A percentile compares a stretch with the other conserved stretches of the same genome.
These are phyloP conservation scores for Quadroppia sp. DNA, from an alignment of 2,888 invertebrate genomes.

Conservation along the genomic window DNA sequence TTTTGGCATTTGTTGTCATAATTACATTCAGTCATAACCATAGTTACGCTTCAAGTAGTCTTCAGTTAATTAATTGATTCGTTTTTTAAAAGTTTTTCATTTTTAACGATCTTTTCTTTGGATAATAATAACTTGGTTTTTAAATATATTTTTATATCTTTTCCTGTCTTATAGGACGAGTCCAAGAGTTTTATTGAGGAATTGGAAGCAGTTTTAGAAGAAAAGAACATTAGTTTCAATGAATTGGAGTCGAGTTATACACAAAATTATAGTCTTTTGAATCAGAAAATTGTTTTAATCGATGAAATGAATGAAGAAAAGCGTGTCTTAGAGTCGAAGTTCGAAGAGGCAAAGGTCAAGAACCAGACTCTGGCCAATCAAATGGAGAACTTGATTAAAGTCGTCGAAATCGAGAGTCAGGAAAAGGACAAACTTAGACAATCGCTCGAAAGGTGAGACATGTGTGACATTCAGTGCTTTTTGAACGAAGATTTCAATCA, in stretches of 20 bases:
- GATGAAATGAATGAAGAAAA: slow-evolving; percentile 1
- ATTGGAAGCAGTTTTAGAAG: neutral
- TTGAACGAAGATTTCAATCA: too few relatives aligned
- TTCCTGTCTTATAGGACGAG: neutral
- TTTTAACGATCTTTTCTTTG: too few relatives aligned
- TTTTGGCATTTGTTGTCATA: too few relatives aligned
- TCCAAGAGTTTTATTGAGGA: neutral
- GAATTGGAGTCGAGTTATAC: neutral
- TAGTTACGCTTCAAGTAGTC: neutral
- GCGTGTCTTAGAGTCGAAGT: neutral
- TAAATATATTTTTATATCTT: neutral
- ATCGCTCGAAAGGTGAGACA: neutral
- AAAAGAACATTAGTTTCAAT: neutral
- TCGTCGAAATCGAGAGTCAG: neutral
- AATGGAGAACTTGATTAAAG: slow-evolving; percentile 12
- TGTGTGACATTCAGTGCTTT: too few relatives aligned
- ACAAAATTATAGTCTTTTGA: neutral
- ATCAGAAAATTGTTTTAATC: slow-evolving; percentile 2
- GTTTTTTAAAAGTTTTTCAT: too few relatives aligned
- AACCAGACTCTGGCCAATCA: neutral
- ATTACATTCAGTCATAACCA: neutral
- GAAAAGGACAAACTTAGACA: neutral
- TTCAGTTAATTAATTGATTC: neutral
- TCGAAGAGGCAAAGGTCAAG: slow-evolving; percentile 17
- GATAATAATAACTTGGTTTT: too few relatives aligned